Conservation (phyloP, 2,888 invertebrate genomes). For the Temnothorax unifasciatus region DNA sequence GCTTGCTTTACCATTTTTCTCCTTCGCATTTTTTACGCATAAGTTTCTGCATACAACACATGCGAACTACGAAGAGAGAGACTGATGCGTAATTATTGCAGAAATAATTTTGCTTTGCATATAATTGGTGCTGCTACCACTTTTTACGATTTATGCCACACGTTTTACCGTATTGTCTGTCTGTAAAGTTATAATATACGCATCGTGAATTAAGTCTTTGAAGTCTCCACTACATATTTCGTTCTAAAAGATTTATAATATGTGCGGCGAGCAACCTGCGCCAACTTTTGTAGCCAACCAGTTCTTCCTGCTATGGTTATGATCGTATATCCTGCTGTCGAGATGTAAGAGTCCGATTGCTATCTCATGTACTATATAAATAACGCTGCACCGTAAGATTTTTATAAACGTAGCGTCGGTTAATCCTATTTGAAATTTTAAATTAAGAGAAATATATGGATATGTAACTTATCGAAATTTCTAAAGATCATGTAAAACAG, state of each 20-base stretch:
- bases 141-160: slow-evolving; percentile 13
- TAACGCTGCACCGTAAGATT: neutral
- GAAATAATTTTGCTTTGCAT: neutral
- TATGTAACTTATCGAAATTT: slow-evolving; percentile 9
- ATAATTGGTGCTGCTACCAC: slow-evolving; percentile 2
- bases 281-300: slow-evolving; percentile 47
- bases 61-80: neutral
- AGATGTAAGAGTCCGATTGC: slow-evolving; percentile 50
- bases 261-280: slow-evolving; percentile 36
- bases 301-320: slow-evolving; percentile 46
- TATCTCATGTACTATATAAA: slow-evolving; percentile 37
- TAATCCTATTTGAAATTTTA: slow-evolving; percentile 22
- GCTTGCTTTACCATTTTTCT: slow-evolving; percentile 12
- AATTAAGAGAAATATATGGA: neutral
- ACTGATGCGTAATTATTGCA: neutral
- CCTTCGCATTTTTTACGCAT: neutral
- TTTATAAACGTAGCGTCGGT: neutral
- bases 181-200: slow-evolving; percentile 27
- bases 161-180: slow-evolving; percentile 10
- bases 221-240: slow-evolving; percentile 44
- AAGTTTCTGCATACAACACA: neutral
- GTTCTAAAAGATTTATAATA: slow-evolving; percentile 48
- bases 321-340: slow-evolving; percentile 40
- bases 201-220: slow-evolving; percentile 48
- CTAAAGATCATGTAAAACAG: neutral